These are phyloP conservation scores for Phenganax subtilis DNA, from an alignment of 92 coral and sea anemone genomes.

Conservation along the genomic window DNA sequence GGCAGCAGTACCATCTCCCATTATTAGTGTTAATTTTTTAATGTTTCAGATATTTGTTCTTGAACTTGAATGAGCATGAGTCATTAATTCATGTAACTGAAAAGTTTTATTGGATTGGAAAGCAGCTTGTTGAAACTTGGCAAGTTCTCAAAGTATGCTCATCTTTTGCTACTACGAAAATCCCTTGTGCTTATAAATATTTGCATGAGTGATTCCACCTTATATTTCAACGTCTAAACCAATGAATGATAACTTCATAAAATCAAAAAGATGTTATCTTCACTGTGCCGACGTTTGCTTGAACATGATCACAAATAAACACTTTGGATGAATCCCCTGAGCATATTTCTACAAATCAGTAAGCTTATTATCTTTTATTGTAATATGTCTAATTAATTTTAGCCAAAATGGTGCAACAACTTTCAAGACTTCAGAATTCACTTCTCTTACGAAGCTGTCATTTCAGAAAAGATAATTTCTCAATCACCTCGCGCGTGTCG, in stretches of 20 bases:
- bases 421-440: conserved; percentile 49
- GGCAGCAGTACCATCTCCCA: background rate
- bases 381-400: background rate
- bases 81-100: conserved; percentile 47
- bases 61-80: conserved; percentile 23
- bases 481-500: conserved; percentile 52
- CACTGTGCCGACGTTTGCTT: no score
- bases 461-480: conserved; percentile 24
- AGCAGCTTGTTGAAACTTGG: conserved; percentile 14
- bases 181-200: background rate
- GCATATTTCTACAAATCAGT: no score
- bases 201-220: no score
- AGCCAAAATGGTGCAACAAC: conserved; percentile 68
- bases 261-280: no score
- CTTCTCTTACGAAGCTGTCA: conserved; percentile 46
- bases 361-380: no score
- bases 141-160: conserved; percentile 39
- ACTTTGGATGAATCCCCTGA: background rate
- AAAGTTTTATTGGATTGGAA: conserved; percentile 65
- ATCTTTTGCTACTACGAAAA: background rate
- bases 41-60: conserved; percentile 16
- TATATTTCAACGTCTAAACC: no score
- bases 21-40: background rate
- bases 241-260: no score
- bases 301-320: no score